Base-by-base conservation (phyloP, 2,113 vertebrate species). In the Oriolus oriolus region DNA sequence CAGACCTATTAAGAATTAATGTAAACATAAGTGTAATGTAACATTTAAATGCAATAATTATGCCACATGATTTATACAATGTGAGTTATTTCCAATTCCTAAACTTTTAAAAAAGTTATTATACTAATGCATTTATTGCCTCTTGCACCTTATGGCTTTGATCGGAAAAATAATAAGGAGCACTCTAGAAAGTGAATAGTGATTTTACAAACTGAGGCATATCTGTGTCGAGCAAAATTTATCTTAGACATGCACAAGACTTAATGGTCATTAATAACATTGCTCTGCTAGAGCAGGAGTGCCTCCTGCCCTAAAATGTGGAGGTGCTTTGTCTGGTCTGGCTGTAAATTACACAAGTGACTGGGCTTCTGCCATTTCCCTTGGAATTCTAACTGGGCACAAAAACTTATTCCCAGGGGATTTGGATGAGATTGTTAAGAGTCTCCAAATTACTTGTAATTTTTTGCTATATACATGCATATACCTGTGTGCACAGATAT, bases 1-100 rank as follows among this genome's bases (percentile, higher is more conserved):
- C 95, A 94, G 80, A 92, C 69, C 84, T 93, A 95, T 96, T 97
- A 97, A 96, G 94, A 97, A 97, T 95, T 93, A 97, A 97, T 94
- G 92, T 95, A 96, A 97, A 96, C 84, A 60, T 92, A 97, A 94
- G 81, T 95, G 83, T 96, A 96, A 96, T 74, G 73, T 93, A 96
- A 97, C 93, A 96, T 83, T 91, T 96, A 82, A 92, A 91, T 82
- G 86, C 84, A 96, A 94, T 88, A 95, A 95, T 94, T 94, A 95
- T 35, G 60, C 68, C 28, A 27, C 63, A 53, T 80, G 71, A 96
- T 95, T 97, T 96, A 96, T 92, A 95, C 77, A 88, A 83, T 71
- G 33, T 21, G 68, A 96, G 61, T 88, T 88, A 85, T 60, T 95
- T 92, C 57, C 73, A 94, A 94, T 93, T 95, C 61, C 53, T 65